Evolutionary conservation across 2,888 invertebrate genomes (phyloP), one percentile per base, ranked within the genome.

Genomic region (Drosophila cognata): DNA sequence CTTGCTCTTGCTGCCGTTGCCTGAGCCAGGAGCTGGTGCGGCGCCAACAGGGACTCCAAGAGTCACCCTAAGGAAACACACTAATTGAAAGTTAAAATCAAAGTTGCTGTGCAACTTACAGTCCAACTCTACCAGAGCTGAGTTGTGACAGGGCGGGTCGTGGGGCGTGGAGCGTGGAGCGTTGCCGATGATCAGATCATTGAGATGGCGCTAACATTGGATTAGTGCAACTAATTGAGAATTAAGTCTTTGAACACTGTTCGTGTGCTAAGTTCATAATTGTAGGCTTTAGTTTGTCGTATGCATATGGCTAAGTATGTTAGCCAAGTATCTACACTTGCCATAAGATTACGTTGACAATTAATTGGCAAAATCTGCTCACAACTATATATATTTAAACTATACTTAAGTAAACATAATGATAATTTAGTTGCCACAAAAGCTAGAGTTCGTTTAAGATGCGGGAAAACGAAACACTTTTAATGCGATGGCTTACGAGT

Each of bases 1-100:
- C 71, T 16, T 90, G 85, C 69, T 74, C 91, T 88, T 90, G 91
- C 90, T 85, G 85, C 91, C 89, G 82, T 87, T 85, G 85, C 90
- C 89, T 85, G 74, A 89, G 91, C 91, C 88, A 84, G 82, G 82
- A 90, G 43, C 71, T 85, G 60, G 74, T 76, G 79, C 88, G 85
- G 51, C 82, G 85, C 71, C 89, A 90, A 65, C 72, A 81, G 75
- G 91, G 48, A 72, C 88, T 87, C 83, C 64, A 60, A 88, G 91
- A 88, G 91, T 52, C 74, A 57, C 55, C 74, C 71, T 53, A 61
- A 28, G 58, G 68, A 28, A 29, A 25, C 36, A n/a, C 25, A n/a
- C 28, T 29, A 18, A n/a, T 13, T 29, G 1, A 29, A 51, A 7
- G 29, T 29, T 11, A 51, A 29, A 51, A n/a, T n/a, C 6, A n/a